These are phyloP conservation scores for Zelleria hepariella DNA, from an alignment of 2,888 invertebrate genomes.

Conservation along the genomic window DNA sequence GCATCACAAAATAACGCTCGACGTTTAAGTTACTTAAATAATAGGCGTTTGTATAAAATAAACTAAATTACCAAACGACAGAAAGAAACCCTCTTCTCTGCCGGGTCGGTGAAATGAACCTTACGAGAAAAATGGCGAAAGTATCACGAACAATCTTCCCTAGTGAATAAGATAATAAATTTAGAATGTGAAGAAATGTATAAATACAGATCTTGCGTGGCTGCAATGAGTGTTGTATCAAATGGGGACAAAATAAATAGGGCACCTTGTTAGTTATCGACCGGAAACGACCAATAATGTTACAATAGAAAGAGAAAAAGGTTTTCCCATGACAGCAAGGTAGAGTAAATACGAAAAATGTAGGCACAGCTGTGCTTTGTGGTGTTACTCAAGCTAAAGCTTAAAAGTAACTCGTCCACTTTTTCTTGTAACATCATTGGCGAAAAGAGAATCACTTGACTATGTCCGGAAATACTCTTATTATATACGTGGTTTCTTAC, in stretches of 20 bases:
- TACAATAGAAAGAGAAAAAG: too few species aligned
- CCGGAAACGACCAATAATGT: too few species aligned
- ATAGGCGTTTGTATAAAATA: too few species aligned
- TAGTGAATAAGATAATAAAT: conserved; percentile 19
- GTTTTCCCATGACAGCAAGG: too few species aligned
- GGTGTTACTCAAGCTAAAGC: too few species aligned
- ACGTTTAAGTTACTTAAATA: neutral
- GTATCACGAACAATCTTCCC: conserved; percentile 20
- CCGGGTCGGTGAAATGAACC: neutral
- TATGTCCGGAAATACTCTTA: too few species aligned
- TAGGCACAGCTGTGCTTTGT: too few species aligned
- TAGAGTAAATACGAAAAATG: too few species aligned
- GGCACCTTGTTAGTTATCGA: neutral
- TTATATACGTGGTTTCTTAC: neutral
- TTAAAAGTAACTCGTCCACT: too few species aligned
- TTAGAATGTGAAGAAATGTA: conserved; percentile 25
- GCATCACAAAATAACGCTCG: neutral
- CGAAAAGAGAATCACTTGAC: too few species aligned
- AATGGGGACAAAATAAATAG: conserved; percentile 42
- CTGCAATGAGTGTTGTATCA: conserved; percentile 29
- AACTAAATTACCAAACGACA: neutral
- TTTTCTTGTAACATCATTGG: too few species aligned
- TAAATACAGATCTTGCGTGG: conserved; percentile 27
- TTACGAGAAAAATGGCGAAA: neutral
- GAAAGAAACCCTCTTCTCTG: neutral